These are phyloP conservation scores for Ondatra zibethicus DNA, from an alignment of 2,113 vertebrate genomes.

Conservation along the genomic window DNA sequence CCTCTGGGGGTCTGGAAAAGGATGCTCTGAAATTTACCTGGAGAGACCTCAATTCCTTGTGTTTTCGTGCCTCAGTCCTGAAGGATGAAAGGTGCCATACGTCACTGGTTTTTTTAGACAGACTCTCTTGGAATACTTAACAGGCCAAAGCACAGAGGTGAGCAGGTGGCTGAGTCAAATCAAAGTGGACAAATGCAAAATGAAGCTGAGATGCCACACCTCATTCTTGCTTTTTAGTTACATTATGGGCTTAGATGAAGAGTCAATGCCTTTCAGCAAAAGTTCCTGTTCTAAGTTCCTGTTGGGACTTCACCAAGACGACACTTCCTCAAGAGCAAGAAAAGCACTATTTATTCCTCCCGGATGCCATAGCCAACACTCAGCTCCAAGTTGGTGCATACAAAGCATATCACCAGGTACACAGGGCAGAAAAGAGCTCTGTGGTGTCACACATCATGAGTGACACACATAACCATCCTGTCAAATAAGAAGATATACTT, in stretches of 20 bases:
- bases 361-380: not conserved
- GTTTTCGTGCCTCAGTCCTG: not conserved
- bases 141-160: not conserved
- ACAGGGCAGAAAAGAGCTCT: not conserved
- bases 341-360: not conserved
- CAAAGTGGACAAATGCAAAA: not conserved
- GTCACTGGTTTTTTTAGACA: not conserved
- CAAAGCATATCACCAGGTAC: not conserved
- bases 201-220: not conserved
- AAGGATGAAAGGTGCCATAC: not conserved
- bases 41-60: not conserved
- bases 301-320: not conserved
- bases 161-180: not conserved
- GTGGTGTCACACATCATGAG: not conserved
- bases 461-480: no score
- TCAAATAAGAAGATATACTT: not conserved
- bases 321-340: not conserved
- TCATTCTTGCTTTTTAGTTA: not conserved
- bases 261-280: not conserved
- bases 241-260: no score
- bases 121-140: not conserved
- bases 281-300: not conserved
- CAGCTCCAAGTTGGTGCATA: not conserved
- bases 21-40: not conserved
- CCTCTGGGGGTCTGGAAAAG: not conserved